These are phyloP conservation scores for Frankliniella fusca DNA, from an alignment of 2,888 invertebrate genomes.

Conservation along the genomic window DNA sequence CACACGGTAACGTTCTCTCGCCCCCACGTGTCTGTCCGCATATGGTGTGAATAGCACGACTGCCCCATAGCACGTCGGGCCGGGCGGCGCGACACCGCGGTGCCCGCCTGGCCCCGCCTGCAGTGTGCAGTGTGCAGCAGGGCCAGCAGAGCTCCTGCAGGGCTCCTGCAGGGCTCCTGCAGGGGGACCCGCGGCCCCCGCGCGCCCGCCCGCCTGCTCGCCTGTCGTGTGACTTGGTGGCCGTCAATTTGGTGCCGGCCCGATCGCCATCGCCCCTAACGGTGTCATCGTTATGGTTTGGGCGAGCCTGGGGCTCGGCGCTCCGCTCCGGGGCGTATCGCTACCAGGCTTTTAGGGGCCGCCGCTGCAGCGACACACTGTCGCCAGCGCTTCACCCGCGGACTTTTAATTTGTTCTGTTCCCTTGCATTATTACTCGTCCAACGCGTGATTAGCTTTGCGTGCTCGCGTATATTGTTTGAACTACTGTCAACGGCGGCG, in stretches of 20 bases:
- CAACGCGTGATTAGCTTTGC: neutral
- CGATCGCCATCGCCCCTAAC: slow-evolving; percentile 11
- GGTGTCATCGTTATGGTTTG: slow-evolving; percentile 19
- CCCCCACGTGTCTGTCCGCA: slow-evolving; percentile 21
- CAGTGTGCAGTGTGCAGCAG: no score
- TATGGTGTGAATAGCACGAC: slow-evolving; percentile 22
- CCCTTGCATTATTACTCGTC: neutral
- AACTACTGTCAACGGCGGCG: no score
- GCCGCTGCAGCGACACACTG: no score
- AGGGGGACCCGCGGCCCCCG: no score
- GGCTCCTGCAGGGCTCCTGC: no score
- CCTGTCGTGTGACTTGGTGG: slow-evolving; percentile 19
- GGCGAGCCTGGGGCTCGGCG: neutral
- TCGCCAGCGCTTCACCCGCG: no score
- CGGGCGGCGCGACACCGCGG: neutral
- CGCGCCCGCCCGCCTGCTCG: neutral
- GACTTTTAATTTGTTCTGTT: neutral
- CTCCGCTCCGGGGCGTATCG: no score
- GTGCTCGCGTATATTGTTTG: no score
- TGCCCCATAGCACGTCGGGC: slow-evolving; percentile 16
- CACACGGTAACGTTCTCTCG: neutral
- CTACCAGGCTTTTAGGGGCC: no score
- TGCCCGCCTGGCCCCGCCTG: no score
- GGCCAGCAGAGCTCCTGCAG: no score
- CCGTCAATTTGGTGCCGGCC: slow-evolving; percentile 9